These are phyloP conservation scores for Sebastes melanostomus DNA, from an alignment of 2,797 vertebrate genomes.

Conservation along the genomic window DNA sequence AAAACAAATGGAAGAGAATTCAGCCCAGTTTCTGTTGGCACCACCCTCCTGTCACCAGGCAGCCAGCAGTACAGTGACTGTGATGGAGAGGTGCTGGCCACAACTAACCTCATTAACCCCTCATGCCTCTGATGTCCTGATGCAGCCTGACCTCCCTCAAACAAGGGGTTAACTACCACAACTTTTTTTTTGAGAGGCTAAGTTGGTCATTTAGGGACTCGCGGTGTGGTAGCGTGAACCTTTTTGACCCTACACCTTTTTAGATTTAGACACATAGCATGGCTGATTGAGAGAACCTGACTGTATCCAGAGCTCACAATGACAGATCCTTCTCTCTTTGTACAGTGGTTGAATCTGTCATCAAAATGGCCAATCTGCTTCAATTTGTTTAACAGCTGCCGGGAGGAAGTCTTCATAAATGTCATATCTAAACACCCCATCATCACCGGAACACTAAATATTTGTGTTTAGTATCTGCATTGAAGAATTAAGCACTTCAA, in stretches of 20 bases:
- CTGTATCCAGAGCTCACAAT: not conserved
- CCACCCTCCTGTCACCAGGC: constrained; percentile 4
- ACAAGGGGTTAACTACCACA: constrained; percentile 30
- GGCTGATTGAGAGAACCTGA: constrained; percentile 1
- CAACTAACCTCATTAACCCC: constrained; percentile 50
- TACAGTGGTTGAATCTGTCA: constrained; percentile 7
- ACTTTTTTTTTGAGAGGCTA: not conserved
- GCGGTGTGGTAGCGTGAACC: not conserved
- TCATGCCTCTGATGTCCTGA: constrained; percentile 34
- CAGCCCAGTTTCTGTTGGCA: not conserved
- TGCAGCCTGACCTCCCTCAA: constrained; percentile 44
- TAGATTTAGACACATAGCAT: constrained; percentile 13
- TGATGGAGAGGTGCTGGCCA: constrained; percentile 13
- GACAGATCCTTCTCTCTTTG: not conserved
- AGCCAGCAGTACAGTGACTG: not conserved
- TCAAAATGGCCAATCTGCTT: not conserved
- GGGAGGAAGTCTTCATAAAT: not conserved
- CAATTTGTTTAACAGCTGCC: not conserved
- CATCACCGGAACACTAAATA: constrained; percentile 23
- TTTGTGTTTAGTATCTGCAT: constrained; percentile 27
- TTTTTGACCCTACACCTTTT: constrained; percentile 20
- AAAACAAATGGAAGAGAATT: not conserved
- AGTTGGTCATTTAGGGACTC: constrained; percentile 18
- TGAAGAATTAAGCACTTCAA: constrained; percentile 2
- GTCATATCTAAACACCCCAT: constrained; percentile 25